Percentiles rank a stretch among this genome's conserved stretches.
phyloP scores from a whole-genome alignment of 53 echinoderm and acorn worm genomes.

The Temnopleurus reevesii region DNA sequence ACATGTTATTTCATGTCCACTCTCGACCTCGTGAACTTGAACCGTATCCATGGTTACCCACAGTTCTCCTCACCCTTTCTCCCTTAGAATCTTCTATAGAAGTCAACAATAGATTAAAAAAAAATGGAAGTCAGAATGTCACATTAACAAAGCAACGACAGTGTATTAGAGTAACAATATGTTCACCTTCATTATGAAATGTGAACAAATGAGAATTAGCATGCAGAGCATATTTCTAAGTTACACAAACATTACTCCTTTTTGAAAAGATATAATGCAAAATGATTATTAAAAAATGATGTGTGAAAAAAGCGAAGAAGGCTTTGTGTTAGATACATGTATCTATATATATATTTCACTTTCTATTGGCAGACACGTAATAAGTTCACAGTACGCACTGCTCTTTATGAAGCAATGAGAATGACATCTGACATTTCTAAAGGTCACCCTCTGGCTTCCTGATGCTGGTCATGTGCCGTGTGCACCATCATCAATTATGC shows the following conservation, averaged over 20 bases:
- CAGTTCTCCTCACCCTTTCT: not conserved
- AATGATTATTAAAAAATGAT: not conserved
- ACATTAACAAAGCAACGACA: too few species aligned
- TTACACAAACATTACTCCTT: not conserved
- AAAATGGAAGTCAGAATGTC: not conserved
- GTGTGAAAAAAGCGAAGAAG: not conserved
- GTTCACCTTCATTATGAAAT: too few species aligned
- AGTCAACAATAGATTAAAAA: conserved; percentile 8
- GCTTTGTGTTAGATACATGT: not conserved
- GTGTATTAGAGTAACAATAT: too few species aligned
- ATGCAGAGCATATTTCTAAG: not conserved
- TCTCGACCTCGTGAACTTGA: conserved; percentile 57
- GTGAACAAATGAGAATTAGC: not conserved
- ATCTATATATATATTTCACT: too few species aligned
- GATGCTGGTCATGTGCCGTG: conserved; percentile 47
- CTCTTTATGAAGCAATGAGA: not conserved
- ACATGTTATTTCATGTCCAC: conserved; percentile 55
- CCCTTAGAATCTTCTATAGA: not conserved
- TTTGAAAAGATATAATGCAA: not conserved
- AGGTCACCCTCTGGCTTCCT: conserved; percentile 52
- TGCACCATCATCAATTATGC: conserved; percentile 40
- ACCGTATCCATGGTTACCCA: conserved; percentile 47
- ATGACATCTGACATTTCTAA: conserved; percentile 60
- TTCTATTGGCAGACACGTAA: conserved; percentile 23
- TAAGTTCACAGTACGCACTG: conserved; percentile 11